phyloP scores from a whole-genome alignment of 2,888 invertebrate species.

The Tromatobia lineatoria region DNA sequence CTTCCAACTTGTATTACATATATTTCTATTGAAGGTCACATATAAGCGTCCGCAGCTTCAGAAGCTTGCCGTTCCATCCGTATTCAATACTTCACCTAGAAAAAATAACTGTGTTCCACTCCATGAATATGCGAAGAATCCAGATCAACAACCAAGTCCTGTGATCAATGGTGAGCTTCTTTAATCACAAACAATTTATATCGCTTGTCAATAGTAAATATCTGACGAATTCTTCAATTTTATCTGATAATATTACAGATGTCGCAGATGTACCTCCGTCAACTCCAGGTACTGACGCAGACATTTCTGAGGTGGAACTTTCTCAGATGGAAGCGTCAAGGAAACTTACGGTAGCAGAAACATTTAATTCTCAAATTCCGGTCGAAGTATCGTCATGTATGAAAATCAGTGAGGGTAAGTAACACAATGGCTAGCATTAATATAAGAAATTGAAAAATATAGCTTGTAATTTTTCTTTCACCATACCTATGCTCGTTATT shows the following conservation, averaged over 20 bases:
- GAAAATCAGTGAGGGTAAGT: background rate
- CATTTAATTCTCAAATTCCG: background rate
- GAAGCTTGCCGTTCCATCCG: background rate
- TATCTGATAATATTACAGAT: background rate
- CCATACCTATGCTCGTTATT: too few relatives aligned
- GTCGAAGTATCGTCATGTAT: background rate
- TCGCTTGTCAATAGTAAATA: background rate
- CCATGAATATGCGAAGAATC: background rate
- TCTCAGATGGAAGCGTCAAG: background rate
- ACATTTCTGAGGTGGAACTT: background rate
- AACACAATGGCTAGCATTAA: background rate
- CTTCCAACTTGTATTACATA: background rate
- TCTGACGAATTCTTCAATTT: background rate
- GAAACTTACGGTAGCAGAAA: background rate
- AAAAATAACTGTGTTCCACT: background rate
- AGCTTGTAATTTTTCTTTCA: background rate
- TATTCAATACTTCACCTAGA: background rate
- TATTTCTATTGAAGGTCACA: background rate
- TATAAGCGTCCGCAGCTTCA: background rate
- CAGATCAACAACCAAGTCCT: background rate
- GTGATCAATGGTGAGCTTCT: background rate
- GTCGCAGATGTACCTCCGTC: background rate
- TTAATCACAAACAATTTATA: background rate
- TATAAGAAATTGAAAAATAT: background rate
- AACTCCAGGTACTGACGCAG: background rate